phyloP scores from a whole-genome alignment of 2,113 vertebrate genomes.

The Falcunculus frontatus region DNA sequence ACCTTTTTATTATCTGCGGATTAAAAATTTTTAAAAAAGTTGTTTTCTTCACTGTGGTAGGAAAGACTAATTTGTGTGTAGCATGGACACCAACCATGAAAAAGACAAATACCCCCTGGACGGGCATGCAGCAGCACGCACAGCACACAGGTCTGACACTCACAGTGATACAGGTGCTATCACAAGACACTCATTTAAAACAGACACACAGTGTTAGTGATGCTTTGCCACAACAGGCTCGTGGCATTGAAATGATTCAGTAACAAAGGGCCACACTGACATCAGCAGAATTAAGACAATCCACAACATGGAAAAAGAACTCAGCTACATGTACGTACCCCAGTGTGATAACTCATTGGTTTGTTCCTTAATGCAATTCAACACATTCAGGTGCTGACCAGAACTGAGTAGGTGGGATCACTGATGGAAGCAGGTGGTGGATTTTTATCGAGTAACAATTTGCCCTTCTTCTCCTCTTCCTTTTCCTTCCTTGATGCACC shows the following conservation, averaged over 20 bases:
- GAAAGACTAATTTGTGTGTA: not conserved
- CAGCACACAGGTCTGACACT: not conserved
- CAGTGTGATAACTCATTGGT: not conserved
- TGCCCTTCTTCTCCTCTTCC: not conserved
- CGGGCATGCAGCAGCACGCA: not conserved
- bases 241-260: not conserved
- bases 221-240: not conserved
- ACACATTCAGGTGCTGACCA: no score
- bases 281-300: not conserved
- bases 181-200: not conserved
- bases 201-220: not conserved
- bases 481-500: not conserved
- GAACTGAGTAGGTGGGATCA: not conserved
- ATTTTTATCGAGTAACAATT: not conserved
- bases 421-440: not conserved
- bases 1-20: not conserved
- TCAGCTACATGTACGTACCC: accelerated
- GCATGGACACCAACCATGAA: not conserved
- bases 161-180: not conserved
- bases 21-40: not conserved
- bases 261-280: not conserved
- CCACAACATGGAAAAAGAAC: accelerated
- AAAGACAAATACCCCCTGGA: not conserved
- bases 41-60: not conserved
- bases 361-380: not conserved